Evolutionary conservation across 2,888 invertebrate genomes (phyloP), one percentile per base, ranked within the genome.

Genomic region (Mycalesis mineus): DNA sequence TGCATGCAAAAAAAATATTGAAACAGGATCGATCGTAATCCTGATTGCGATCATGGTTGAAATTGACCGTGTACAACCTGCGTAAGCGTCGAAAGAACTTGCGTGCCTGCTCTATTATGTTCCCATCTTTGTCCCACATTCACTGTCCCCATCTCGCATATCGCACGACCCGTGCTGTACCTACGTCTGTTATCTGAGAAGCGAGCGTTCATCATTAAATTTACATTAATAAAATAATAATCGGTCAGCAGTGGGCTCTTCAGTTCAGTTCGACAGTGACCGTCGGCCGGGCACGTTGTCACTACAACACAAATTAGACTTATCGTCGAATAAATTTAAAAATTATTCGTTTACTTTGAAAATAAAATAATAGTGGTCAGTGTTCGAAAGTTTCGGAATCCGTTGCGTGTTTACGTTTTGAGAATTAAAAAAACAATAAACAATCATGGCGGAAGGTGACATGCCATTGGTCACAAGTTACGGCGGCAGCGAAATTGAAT

Each of bases 151-250:
- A n/a, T 33, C 31, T 17, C 33, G 11, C 33, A 11, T 52, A 42
- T 17, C 42, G 52, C 52, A 44, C 42, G 22, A 9, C 3, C 15
- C 52, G 52, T 22, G 42, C 17, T 52, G 13, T 36, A 52, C 47
- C 36, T 11, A 11, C 29, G 42, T 33, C 36, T 42, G 52, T 52
- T 52, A 86, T 86, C 85, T 78, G 75, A 72, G 69, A n/a, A 62
- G 60, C 65, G 69, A 66, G 69, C 68, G 76, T 77, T 78, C 84
- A 82, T 83, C 82, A 79, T 77, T 75, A 78, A 52, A 52, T 78
- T 78, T 76, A 78, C 83, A 84, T 82, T 80, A 84, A 84, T 84
- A 84, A 82, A 81, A 80, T 79, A 81, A 80, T 79, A 82, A 79
- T 78, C 77, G 70, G 74, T 75, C 72, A 70, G 70, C 76, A 70